These are phyloP conservation scores for Sminthurinus signatus DNA, from an alignment of 1,140 invertebrate species.

Conservation along the genomic window DNA sequence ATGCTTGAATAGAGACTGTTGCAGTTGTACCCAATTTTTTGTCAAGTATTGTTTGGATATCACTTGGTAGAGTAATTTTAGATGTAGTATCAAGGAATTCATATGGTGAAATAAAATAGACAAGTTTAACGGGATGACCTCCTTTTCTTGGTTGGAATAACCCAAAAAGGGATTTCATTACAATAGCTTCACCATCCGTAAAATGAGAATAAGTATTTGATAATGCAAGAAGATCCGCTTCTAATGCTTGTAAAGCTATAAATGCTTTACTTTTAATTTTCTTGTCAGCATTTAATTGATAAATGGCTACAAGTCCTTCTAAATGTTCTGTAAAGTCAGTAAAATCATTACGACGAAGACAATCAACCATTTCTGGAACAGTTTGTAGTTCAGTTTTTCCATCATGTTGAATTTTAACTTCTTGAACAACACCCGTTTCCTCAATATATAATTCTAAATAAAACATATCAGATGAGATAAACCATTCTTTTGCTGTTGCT, in stretches of 20 bases:
- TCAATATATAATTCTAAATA: conserved; percentile 86
- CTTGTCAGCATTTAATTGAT: conserved; percentile 89
- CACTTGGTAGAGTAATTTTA: conserved; percentile 65
- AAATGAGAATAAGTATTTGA: conserved; percentile 71
- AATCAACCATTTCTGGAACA: conserved; percentile 76
- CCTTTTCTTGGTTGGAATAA: conserved; percentile 51
- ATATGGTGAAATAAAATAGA: conserved; percentile 92
- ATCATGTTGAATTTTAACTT: conserved; percentile 90
- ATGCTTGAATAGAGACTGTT: conserved; percentile 76
- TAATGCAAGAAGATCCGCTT: conserved; percentile 79
- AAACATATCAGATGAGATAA: conserved; percentile 95
- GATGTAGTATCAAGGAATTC: conserved; percentile 73
- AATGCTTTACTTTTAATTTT: conserved; percentile 91
- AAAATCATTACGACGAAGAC: conserved; percentile 74
- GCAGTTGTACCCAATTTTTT: conserved; percentile 68
- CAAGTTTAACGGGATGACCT: conserved; percentile 84
- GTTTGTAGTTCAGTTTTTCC: conserved; percentile 68
- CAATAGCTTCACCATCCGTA: conserved; percentile 76
- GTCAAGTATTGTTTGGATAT: conserved; percentile 62
- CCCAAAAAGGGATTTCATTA: conserved; percentile 85
- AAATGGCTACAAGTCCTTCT: conserved; percentile 83
- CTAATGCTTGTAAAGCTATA: conserved; percentile 81
- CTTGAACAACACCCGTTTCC: conserved; percentile 69
- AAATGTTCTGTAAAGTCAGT: conserved; percentile 86
- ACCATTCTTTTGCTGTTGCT: conserved; percentile 65